These are phyloP conservation scores for Oxystoma pomonae DNA, from an alignment of 2,888 invertebrate genomes.

Conservation along the genomic window DNA sequence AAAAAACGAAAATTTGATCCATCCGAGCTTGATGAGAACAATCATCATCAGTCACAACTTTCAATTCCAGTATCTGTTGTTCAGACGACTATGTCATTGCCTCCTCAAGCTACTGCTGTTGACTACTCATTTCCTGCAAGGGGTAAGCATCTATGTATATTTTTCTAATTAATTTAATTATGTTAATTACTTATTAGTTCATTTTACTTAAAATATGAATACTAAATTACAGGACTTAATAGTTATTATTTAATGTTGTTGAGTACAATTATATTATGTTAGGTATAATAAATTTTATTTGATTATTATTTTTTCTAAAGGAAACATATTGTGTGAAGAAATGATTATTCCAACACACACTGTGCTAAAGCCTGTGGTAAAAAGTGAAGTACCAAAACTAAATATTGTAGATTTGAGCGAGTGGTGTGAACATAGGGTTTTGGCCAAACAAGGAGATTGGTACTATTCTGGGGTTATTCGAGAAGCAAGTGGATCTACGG, in stretches of 20 bases:
- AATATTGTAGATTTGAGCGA: conserved; percentile 74
- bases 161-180: too few relatives aligned
- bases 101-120: conserved; percentile 43
- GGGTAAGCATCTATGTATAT: too few relatives aligned
- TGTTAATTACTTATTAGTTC: too few relatives aligned
- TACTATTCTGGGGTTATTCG: conserved; percentile 88
- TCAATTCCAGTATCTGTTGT: conserved; percentile 45
- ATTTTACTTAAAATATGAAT: too few relatives aligned
- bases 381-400: conserved; percentile 26
- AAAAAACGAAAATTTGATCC: conserved; percentile 89
- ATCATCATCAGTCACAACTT: conserved; percentile 28
- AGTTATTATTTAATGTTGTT: too few relatives aligned
- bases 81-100: conserved; percentile 40
- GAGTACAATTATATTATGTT: too few relatives aligned
- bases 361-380: neutral
- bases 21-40: conserved; percentile 65
- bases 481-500: conserved; percentile 62
- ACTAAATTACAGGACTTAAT: too few relatives aligned
- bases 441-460: conserved; percentile 78
- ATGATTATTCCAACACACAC: conserved; percentile 25
- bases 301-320: neutral
- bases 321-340: conserved; percentile 30
- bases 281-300: too few relatives aligned
- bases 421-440: conserved; percentile 89
- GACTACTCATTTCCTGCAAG: conserved; percentile 42